phyloP scores from a whole-genome alignment of 2,797 vertebrate genomes.

The Ceyx erithaca region DNA sequence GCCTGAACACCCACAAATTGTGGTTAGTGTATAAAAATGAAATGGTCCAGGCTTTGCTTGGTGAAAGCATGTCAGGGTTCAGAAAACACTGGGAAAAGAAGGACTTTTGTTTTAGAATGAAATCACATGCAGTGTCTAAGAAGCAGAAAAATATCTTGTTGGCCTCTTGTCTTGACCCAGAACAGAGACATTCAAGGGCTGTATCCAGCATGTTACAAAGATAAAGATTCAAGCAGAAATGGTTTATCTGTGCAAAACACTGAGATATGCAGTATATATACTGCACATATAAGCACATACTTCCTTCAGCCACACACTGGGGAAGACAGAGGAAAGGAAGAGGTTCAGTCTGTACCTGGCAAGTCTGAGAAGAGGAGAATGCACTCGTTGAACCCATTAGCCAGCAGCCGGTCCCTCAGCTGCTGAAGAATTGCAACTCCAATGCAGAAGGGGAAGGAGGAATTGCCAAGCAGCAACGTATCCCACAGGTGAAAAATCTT shows the following conservation, averaged over 20 bases:
- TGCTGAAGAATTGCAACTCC: conserved; percentile 98
- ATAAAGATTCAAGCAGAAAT: background rate
- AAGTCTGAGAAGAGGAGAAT: conserved; percentile 98
- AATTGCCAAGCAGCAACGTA: conserved; percentile 94
- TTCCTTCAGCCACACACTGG: background rate
- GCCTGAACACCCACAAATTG: background rate
- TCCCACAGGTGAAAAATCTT: conserved; percentile 99
- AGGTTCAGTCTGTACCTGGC: conserved; percentile 83
- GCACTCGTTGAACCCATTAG: conserved; percentile 98
- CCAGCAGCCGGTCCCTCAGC: conserved; percentile 92
- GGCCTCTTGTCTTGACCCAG: background rate
- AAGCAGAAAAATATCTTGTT: background rate
- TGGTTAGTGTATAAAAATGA: fast-evolving
- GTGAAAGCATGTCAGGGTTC: background rate
- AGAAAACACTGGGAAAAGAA: background rate
- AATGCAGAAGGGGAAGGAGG: conserved; percentile 97
- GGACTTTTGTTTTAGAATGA: background rate
- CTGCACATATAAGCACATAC: background rate
- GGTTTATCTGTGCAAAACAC: background rate
- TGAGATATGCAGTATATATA: background rate
- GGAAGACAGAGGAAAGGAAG: background rate
- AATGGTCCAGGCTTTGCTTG: background rate
- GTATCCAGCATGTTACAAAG: background rate
- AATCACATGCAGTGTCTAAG: background rate
- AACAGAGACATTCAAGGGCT: background rate